Base-by-base conservation (phyloP, 2,888 invertebrate genomes). In the Synergus gifuensis region DNA sequence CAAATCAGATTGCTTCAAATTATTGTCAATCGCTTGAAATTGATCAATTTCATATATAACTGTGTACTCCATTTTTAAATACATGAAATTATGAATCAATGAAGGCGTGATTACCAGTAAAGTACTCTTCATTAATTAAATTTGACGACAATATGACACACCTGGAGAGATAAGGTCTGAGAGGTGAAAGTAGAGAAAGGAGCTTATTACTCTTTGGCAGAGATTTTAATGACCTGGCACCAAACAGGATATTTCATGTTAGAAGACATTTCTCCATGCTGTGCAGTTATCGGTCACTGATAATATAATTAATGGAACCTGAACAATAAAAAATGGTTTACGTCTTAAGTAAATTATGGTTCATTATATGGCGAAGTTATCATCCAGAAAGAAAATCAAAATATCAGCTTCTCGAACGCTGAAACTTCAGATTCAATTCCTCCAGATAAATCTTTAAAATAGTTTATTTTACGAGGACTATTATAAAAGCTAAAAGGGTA, bases 181-280 rank as follows among this genome's bases (percentile, higher is more conserved):
- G 16, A 69, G 69, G 69, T 69, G 69, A 69, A 69, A 69, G 69
- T 73, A 73, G 73, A 54, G 73, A 73, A 73, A 73, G 36, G 73
- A 36, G 54, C 42, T 66, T 42, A 42, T 64, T 64, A 64, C 49
- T n/a, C 36, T 46, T 73, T 73, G 54, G n/a, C 54, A 54, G 54
- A 54, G 73, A 54, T 54, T 73, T 73, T 54, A 73, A 54, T 73
- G 54, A 18, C 54, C 28, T 36, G 69, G 36, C 8, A 46, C 49
- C 16, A 54, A 28, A n/a, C 69, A 40, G n/a, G 69, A 73, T 73
- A 46, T 28, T 69, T 42, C 64, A 73, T 73, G 54, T 73, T 49
- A 69, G n/a, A 14, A 9, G n/a, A 16, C 73, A 54, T 73, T 73
- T 73, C 49, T 73, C 73, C 54, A 73, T 54, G 49, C 36, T 73